Conservation (phyloP, 2,113 vertebrate genomes). For the Pteruthius melanotis region DNA sequence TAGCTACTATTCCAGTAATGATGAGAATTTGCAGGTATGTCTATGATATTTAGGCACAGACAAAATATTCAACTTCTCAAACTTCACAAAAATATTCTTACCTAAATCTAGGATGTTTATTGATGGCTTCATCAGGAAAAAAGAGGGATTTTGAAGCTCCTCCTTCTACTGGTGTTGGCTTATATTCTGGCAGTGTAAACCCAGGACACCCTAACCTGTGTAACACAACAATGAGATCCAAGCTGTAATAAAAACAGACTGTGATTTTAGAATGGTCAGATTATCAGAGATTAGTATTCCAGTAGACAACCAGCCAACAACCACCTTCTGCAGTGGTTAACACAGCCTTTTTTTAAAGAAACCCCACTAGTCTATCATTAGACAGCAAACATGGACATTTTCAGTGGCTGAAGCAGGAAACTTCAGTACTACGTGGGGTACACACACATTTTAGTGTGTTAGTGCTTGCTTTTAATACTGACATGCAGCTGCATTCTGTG, state of each 20-base stretch:
- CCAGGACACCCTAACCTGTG: constrained; percentile 91
- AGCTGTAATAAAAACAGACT: background rate
- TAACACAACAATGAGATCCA: constrained; percentile 28
- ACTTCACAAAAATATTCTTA: constrained; percentile 37
- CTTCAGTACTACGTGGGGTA: background rate
- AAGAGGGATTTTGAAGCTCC: constrained; percentile 94
- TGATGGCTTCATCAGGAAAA: constrained; percentile 96
- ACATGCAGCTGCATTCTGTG: background rate
- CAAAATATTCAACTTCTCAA: background rate
- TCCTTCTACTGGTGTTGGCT: constrained; percentile 86
- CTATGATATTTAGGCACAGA: background rate
- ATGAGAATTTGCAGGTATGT: background rate
- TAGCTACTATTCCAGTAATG: background rate
- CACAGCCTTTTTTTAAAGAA: background rate
- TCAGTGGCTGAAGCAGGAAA: background rate
- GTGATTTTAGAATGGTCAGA: background rate
- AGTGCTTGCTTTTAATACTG: background rate
- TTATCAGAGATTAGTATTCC: background rate
- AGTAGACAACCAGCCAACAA: background rate
- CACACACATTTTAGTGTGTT: background rate
- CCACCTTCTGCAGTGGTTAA: background rate
- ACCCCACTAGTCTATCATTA: background rate
- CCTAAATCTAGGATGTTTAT: constrained; percentile 94
- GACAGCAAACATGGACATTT: background rate
- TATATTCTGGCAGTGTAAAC: constrained; percentile 86